Conservation (phyloP, 1,140 invertebrate genomes). For the Ectropis grisescens region DNA sequence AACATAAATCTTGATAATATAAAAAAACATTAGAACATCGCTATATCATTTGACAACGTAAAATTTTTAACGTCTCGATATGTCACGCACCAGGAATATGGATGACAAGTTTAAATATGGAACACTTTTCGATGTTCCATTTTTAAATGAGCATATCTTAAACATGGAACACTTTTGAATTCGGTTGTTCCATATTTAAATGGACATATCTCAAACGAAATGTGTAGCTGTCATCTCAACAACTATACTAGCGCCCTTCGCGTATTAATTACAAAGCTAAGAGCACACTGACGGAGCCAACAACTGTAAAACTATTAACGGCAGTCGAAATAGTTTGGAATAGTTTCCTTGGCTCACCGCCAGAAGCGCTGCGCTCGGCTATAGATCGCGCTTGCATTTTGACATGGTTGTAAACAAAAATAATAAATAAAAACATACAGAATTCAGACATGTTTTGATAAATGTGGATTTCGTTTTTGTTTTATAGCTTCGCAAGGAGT, state of each 20-base stretch:
- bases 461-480: conserved; percentile 38
- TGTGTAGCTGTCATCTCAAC: conserved; percentile 11
- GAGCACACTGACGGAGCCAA: conserved; percentile 22
- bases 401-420: conserved; percentile 55
- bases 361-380: conserved; percentile 29
- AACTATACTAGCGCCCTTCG: conserved; percentile 16
- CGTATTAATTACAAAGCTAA: conserved; percentile 44
- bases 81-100: conserved; percentile 6
- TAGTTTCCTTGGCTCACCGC: conserved; percentile 50
- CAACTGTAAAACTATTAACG: conserved; percentile 50
- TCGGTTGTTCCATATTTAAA: conserved; percentile 7
- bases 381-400: conserved; percentile 47
- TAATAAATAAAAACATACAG: conserved; percentile 36
- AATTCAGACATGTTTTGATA: conserved; percentile 37
- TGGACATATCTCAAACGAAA: conserved; percentile 5
- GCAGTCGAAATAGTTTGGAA: conserved; percentile 38
- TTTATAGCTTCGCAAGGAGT: conserved; percentile 22
- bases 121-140: conserved; percentile 2
- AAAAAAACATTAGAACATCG: conserved; percentile 7
- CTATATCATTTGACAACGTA: conserved; percentile 13
- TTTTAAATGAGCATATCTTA: conserved; percentile 2
- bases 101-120: no score
- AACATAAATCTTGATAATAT: conserved; percentile 1
- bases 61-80: conserved; percentile 8
- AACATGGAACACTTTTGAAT: not conserved